Percentiles rank a stretch among this genome's conserved stretches.
Conservation (phyloP, 2,113 vertebrate species). For the Calidris pugnax region DNA sequence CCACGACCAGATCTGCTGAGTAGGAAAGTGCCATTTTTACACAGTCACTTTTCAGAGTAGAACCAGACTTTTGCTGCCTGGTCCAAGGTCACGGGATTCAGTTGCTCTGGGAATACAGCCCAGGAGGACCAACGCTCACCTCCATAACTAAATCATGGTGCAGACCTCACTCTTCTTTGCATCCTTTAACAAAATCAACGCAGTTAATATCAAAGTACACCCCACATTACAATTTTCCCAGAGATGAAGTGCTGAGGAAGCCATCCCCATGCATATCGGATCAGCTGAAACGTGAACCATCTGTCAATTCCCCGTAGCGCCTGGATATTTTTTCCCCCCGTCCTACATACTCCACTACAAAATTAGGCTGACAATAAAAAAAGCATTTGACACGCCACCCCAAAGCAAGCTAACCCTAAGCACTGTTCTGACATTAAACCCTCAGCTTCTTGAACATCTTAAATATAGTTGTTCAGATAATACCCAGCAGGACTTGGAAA, state of each 20-base stretch:
- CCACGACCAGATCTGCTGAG: constrained; percentile 55
- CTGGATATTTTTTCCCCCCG: neutral
- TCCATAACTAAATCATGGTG: neutral
- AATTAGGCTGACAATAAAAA: constrained; percentile 15
- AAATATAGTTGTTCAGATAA: neutral
- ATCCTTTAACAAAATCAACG: neutral
- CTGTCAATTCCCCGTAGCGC: constrained; percentile 10
- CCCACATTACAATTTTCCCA: neutral
- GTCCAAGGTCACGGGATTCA: constrained; percentile 23
- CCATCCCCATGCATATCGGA: neutral
- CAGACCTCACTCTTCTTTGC: neutral
- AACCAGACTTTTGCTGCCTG: neutral
- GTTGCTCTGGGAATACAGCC: constrained; percentile 13
- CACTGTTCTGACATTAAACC: neutral
- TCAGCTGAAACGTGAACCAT: constrained; percentile 53
- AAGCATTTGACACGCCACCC: neutral
- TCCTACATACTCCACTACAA: constrained; percentile 24
- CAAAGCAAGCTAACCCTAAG: neutral
- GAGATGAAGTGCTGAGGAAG: constrained; percentile 26
- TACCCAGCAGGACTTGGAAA: neutral
- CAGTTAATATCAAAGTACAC: neutral
- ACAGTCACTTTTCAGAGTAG: neutral
- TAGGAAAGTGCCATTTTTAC: constrained; percentile 54
- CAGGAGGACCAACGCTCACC: neutral
- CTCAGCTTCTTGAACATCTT: neutral